Base-by-base conservation (phyloP, 2,888 invertebrate genomes). In the Sturmia bella region DNA sequence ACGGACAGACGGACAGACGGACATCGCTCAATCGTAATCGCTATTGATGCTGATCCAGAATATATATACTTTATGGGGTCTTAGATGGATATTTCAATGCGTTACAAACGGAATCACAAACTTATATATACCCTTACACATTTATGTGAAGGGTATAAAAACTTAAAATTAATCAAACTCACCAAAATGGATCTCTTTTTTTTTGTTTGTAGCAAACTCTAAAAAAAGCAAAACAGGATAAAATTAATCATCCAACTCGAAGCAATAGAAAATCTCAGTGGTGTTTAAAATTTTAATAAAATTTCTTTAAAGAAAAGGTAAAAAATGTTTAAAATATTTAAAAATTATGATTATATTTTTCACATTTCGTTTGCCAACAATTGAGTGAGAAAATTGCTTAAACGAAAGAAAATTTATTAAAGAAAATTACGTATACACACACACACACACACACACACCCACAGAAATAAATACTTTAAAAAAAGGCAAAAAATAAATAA, bases 201-300 rank as follows among this genome's bases (percentile, higher is more conserved):
- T 3, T 32, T n/a, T n/a, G n/a, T n/a, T n/a, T n/a, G n/a, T 6
- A 37, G 56, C 7, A 68, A 59, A 24, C 19, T 45, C 39, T 17
- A 32, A 52, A 52, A 69, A 50, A 52, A 37, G 17, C 32, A 57
- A 56, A 66, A 50, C 24, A 7, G 21, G 17, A 48, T 24, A 27
- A 64, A 24, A 66, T 56, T 48, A 57, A 39, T 76, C 69, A 76
- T 76, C 69, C 75, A 61, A 61, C 41, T 68, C 37, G 21, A 27
- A 52, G 13, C 2, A 21, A 37, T 17, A 11, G 59, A 15, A 59
- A 75, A 48, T 64, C 57, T 27, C 13, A 13, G 11, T 11, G 21
- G 4, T 19, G 59, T 19, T 52, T 39, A n/a, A 57, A 66, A 41
- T 52, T n/a, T n/a, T 41, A 37, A 43, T 43, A 21, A 37, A 64